Percentiles rank a stretch among this genome's conserved stretches.
Conservation (phyloP, 2,797 vertebrate genomes). For the Microcaecilia unicolor region DNA sequence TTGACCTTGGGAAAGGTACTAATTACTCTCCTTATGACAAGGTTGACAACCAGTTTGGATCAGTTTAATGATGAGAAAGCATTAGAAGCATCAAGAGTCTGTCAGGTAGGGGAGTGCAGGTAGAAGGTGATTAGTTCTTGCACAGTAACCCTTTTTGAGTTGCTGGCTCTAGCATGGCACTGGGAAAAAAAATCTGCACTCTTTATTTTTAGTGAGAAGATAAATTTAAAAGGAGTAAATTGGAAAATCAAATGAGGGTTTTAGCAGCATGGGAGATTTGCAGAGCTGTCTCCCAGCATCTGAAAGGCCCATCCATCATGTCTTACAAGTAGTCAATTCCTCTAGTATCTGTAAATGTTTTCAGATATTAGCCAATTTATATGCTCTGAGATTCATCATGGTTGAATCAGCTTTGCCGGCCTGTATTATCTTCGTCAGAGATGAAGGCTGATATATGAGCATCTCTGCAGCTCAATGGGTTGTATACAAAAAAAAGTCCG, state of each 20-base stretch:
- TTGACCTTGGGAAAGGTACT: conserved; percentile 97
- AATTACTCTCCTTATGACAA: conserved; percentile 89
- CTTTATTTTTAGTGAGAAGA: conserved; percentile 87
- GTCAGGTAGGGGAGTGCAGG: conserved; percentile 87
- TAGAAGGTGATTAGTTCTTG: conserved; percentile 98
- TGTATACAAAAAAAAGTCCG: conserved; percentile 76
- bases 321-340: conserved; percentile 99
- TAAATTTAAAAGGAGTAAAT: conserved; percentile 99
- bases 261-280: conserved; percentile 98
- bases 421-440: conserved; percentile 98
- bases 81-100: conserved; percentile 65
- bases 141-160: conserved; percentile 95
- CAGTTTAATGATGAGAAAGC: conserved; percentile 81
- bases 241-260: conserved; percentile 99
- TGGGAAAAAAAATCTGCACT: conserved; percentile 77
- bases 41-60: conserved; percentile 81
- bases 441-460: conserved; percentile 99
- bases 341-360: conserved; percentile 99
- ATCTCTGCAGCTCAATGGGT: conserved; percentile 91
- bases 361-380: conserved; percentile 99
- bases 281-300: conserved; percentile 97
- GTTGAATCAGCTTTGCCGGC: conserved; percentile 99
- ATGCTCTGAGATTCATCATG: conserved; percentile 99
- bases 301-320: conserved; percentile 99
- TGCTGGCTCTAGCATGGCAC: conserved; percentile 73